Base-by-base conservation (phyloP, 2,113 vertebrate genomes). In the Antechinus flavipes region DNA sequence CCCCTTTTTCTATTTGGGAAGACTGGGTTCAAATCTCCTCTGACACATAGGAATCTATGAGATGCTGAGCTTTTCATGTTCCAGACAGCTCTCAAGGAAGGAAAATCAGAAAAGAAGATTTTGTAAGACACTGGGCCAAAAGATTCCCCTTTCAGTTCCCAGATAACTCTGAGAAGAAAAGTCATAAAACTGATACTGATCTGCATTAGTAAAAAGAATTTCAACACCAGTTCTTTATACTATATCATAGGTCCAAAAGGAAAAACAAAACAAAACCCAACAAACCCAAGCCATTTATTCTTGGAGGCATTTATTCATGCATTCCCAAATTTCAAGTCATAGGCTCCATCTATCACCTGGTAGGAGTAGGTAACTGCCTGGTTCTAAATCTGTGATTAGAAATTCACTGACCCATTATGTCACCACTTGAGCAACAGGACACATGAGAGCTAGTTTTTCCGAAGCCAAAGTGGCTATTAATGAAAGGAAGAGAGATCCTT, bases 391-490 rank as follows among this genome's bases (percentile, higher is more conserved):
- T 84, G 35, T 68, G 12, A n/a, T 68, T 90, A 47, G 42, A 91
- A 46, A 35, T 54, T 47, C 53, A 27, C 42, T 90, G 61, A 76
- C 27, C 68, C 47, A 84, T n/a, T 53, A 4, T 16, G 35, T 46
- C 68, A 2, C 0, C 55, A 35, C 46, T 47, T 76, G 52, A 42
- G 54, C 26, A n/a, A 47, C 16, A 92, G 58, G 8, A 2, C 8
- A 26, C 92, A 76, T 91, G 54, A 58, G 25, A 9, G 8, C 95
- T 94, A 92, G 53, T 35, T 96, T 95, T 97, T 91, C 54, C 47
- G 54, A 96, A 53, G 91, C 42, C 46, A 24, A 42, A 35, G 0
- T n/a, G 49, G 49, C 49, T 92, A 92, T 68, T 95, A 58, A 54
- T 11, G 46, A 96, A 93, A 68, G 49, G 91, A 91, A 91, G 54